Evolutionary conservation across 2,113 vertebrate species (phyloP).

Genomic region (Taxidea taxus): DNA sequence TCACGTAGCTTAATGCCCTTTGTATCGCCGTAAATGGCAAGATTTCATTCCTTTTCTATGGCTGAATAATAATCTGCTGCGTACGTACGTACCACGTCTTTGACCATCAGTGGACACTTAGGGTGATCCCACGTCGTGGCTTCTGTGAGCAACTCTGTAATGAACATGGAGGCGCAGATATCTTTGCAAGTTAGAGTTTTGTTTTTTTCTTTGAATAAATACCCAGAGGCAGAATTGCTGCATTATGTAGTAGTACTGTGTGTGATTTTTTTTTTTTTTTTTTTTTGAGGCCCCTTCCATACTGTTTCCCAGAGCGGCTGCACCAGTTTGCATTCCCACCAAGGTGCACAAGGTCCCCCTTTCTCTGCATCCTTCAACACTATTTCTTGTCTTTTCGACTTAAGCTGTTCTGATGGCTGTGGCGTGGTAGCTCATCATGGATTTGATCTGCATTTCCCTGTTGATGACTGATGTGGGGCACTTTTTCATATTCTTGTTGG

Average conservation of each 20-base stretch:
- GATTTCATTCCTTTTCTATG: neutral
- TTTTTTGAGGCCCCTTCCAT: too few relatives aligned
- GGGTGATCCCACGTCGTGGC: neutral
- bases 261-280: too few relatives aligned
- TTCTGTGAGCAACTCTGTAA: too few relatives aligned
- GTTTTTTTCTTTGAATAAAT: neutral
- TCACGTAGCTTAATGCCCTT: neutral
- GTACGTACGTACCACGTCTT: neutral
- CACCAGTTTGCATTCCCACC: neutral
- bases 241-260: neutral
- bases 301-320: neutral
- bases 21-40: neutral
- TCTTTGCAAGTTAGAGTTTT: neutral
- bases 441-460: neutral
- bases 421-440: neutral
- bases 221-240: neutral
- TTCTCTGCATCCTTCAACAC: neutral
- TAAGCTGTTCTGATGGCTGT: rapidly evolving
- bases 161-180: neutral
- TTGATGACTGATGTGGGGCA: neutral
- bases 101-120: neutral
- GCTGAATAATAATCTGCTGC: neutral
- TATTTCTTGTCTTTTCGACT: neutral
- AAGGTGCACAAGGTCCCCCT: neutral
- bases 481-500: neutral